A percentile compares a stretch with the other conserved stretches of the same genome.
Evolutionary conservation across 2,113 vertebrate species (phyloP).

Genomic region (Tachycineta bicolor): DNA sequence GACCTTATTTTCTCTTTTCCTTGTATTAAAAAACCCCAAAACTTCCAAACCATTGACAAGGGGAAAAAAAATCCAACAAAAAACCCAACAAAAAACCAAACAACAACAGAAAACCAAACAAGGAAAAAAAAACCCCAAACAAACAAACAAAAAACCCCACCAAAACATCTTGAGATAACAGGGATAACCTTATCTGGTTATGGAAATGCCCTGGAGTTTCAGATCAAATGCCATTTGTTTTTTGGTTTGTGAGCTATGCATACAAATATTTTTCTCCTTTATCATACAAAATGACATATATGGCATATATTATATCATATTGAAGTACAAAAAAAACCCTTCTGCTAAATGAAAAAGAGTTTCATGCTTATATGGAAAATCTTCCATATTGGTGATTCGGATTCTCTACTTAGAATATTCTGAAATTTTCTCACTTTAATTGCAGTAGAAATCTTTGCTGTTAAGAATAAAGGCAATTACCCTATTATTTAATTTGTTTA

Average conservation of each 20-base stretch:
- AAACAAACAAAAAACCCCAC: not conserved
- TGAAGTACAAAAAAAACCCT: accelerated
- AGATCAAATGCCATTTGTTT: not conserved
- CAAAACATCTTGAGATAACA: not conserved
- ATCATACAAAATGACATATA: not conserved
- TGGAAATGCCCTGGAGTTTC: not conserved
- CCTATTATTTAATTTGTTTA: not conserved
- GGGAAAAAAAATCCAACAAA: no score
- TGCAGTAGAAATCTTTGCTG: not conserved
- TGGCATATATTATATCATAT: not conserved
- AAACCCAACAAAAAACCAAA: no score
- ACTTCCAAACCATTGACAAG: not conserved
- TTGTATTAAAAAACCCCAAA: not conserved
- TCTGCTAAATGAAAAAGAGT: not conserved
- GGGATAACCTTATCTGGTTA: not conserved
- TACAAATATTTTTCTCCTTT: not conserved
- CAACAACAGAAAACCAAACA: no score
- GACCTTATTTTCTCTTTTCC: not conserved
- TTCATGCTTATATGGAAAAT: not conserved
- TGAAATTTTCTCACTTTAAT: not conserved
- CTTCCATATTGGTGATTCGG: not conserved
- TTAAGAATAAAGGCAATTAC: not conserved
- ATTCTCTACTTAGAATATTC: not conserved
- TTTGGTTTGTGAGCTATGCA: not conserved
- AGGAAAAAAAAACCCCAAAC: no score